Base-by-base conservation (phyloP, 2,888 invertebrate genomes). In the Monochamus alternatus region DNA sequence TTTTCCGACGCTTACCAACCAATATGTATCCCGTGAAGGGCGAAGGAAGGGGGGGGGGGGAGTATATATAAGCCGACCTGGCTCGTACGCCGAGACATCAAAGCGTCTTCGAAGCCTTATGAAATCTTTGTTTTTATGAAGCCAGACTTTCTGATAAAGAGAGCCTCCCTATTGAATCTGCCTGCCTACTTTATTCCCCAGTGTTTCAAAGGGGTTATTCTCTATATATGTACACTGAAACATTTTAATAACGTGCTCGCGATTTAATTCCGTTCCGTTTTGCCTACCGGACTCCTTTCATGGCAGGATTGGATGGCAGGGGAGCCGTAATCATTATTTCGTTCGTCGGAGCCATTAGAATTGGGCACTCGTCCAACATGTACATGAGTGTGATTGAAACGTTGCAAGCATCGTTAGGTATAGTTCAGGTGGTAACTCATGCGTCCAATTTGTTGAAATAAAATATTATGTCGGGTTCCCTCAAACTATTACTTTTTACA, bases 81-180 rank as follows among this genome's bases (percentile, higher is more conserved):
- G 47, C 10, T 43, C 38, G 67, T 44, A 47, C 67, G 38, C 38
- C 68, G 75, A 84, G 83, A 85, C 85, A 84, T 85, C 85, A 85
- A 85, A 85, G 84, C 78, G 80, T 77, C 76, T 60, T 77, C 79
- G 73, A 77, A 78, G 82, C 79, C 82, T 84, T 85, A 85, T 85
- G 83, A 84, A 85, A 85, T 85, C 85, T 85, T 85, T 85, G 85
- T 85, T 84, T 85, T 85, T 84, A 82, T 82, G 84, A 83, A 82
- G 82, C 80, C 76, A 74, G 78, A 75, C 78, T 78, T 75, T 80
- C 73, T 79, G 78, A 76, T 83, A 80, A 81, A 82, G 80, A 81
- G 66, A 77, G 63, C 73, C 78, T 78, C 78, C 78, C 78, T 80
- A 81, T 82, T 80, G 78, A 81, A 82, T 82, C 77, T 79, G 74